phyloP scores from a whole-genome alignment of 1,140 invertebrate genomes.

The Heliconius nattereri region DNA sequence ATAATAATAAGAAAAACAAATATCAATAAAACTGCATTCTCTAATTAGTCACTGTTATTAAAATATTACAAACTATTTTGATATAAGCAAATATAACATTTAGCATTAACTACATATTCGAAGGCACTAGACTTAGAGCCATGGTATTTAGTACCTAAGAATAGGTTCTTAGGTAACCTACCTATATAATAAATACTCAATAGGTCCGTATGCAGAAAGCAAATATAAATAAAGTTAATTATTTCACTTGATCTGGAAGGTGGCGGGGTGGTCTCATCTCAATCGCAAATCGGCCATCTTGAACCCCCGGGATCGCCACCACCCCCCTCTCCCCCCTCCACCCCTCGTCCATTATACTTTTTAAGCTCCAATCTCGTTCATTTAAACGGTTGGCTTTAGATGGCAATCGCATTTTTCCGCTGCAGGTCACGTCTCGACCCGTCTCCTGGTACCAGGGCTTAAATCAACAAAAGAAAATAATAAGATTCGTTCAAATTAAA shows the following conservation, averaged over 20 bases:
- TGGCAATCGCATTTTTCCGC: slow-evolving; percentile 84
- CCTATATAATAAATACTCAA: no score
- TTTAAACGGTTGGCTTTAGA: slow-evolving; percentile 85
- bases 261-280: slow-evolving; percentile 75
- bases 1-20: no score
- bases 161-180: no score
- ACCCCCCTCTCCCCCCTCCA: slow-evolving; percentile 33
- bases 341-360: slow-evolving; percentile 83
- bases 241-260: slow-evolving; percentile 74
- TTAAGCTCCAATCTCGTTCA: slow-evolving; percentile 85
- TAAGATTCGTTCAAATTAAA: slow-evolving; percentile 86
- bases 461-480: slow-evolving; percentile 85
- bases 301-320: slow-evolving; percentile 65
- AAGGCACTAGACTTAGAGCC: no score
- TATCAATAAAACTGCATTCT: no score
- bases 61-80: no score
- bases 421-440: slow-evolving; percentile 83
- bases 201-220: slow-evolving; percentile 10
- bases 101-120: no score
- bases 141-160: no score
- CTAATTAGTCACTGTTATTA: no score
- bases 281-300: slow-evolving; percentile 82
- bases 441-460: slow-evolving; percentile 80
- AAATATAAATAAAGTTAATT: slow-evolving; percentile 69
- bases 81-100: no score